Conservation (phyloP, 1,140 invertebrate genomes). For the Drosophila lowei region DNA sequence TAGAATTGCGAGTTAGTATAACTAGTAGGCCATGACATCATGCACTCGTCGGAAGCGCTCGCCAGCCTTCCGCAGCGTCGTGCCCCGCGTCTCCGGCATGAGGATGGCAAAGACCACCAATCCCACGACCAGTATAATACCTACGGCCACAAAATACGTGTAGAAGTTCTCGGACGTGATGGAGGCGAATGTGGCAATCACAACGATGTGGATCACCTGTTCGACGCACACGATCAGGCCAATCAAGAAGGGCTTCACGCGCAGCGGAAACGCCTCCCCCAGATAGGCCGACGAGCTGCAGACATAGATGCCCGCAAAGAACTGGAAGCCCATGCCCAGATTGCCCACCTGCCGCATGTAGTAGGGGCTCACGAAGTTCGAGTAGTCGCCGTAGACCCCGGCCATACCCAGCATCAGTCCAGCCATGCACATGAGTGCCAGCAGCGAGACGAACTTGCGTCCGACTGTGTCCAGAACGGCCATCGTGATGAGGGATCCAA, state of each 20-base stretch:
- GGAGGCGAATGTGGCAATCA: slow-evolving; percentile 35
- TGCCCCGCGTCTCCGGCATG: slow-evolving; percentile 64
- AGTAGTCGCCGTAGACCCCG: slow-evolving; percentile 41
- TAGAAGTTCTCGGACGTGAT: background rate
- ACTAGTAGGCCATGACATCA: slow-evolving; percentile 41
- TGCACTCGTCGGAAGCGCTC: slow-evolving; percentile 51
- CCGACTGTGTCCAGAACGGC: slow-evolving; percentile 49
- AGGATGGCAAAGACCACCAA: slow-evolving; percentile 46
- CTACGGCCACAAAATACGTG: slow-evolving; percentile 56
- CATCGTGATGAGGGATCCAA: slow-evolving; percentile 47
- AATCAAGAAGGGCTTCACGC: slow-evolving; percentile 53
- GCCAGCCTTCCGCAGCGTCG: slow-evolving; percentile 58
- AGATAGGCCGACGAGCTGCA: slow-evolving; percentile 54
- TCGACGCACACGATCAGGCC: slow-evolving; percentile 61
- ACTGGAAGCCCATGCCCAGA: slow-evolving; percentile 60
- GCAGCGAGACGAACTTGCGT: slow-evolving; percentile 49
- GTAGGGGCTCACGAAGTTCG: slow-evolving; percentile 4
- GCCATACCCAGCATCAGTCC: slow-evolving; percentile 60
- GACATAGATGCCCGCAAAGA: slow-evolving; percentile 65
- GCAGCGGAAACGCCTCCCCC: slow-evolving; percentile 66
- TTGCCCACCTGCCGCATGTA: slow-evolving; percentile 53
- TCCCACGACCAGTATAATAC: slow-evolving; percentile 55
- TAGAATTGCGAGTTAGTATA: background rate
- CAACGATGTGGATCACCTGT: slow-evolving; percentile 67
- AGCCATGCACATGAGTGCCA: slow-evolving; percentile 61